phyloP scores from a whole-genome alignment of 2,888 invertebrate species.

The Tiliacea citrago region DNA sequence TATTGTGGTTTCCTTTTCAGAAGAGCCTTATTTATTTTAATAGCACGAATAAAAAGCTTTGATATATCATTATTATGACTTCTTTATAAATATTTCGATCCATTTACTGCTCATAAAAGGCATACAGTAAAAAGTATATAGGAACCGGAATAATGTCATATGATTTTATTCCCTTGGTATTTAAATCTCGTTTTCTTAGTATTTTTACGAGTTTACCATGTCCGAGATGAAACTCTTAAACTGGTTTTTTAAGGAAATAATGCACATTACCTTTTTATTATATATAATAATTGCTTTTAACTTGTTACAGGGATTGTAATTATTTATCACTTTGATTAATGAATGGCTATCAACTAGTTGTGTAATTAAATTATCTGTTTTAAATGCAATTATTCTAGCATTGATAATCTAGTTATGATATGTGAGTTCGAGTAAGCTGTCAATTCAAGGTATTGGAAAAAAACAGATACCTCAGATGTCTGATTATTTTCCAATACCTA shows the following conservation, averaged over 20 bases:
- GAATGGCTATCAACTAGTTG: conserved; percentile 14
- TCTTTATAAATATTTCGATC: conserved; percentile 31
- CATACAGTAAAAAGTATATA: conserved; percentile 4
- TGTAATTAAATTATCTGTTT: conserved; percentile 13
- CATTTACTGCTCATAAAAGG: conserved; percentile 34
- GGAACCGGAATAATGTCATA: conserved; percentile 60
- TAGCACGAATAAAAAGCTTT: conserved; percentile 31
- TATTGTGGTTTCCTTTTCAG: not conserved
- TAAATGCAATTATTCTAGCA: conserved; percentile 13
- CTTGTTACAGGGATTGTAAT: conserved; percentile 21
- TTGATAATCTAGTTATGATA: conserved; percentile 1
- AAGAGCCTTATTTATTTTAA: conserved; percentile 27
- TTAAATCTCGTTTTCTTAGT: conserved; percentile 48
- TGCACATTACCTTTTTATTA: conserved; percentile 14
- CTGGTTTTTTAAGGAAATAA: conserved; percentile 32
- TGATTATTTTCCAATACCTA: no score
- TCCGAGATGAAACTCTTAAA: conserved; percentile 27
- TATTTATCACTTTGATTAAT: conserved; percentile 19
- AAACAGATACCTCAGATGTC: no score
- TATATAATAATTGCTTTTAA: conserved; percentile 45
- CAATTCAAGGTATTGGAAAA: conserved; percentile 13
- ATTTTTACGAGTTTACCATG: conserved; percentile 32
- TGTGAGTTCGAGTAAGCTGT: not conserved
- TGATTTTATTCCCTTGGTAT: conserved; percentile 62
- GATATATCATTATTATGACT: conserved; percentile 17